Evolutionary conservation across 1,140 invertebrate genomes (phyloP), one percentile per base, ranked within the genome.

Genomic region (Pissodes strobi): DNA sequence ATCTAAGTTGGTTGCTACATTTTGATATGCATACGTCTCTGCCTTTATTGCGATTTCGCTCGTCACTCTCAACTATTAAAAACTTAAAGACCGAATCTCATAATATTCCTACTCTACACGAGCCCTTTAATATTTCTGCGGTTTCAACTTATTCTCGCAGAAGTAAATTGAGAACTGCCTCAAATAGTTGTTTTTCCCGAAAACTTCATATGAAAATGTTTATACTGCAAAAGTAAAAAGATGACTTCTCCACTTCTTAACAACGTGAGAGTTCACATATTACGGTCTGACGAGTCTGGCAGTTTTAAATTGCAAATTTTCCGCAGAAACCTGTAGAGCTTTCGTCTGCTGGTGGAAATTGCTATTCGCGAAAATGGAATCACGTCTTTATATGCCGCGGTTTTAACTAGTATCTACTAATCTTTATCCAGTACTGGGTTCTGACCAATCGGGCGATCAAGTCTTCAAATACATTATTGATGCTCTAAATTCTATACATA

Each of bases 321-420:
- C 19, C 19, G 37, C 46, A 59, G 55, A 51, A 57, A 67, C 65
- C 65, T 67, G 59, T 67, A 43, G 65, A 67, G 62, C 46, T 66
- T 43, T 21, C 45, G n/a, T 34, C 38, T 66, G 64, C n/a, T n/a
- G n/a, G n/a, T n/a, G n/a, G n/a, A n/a, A n/a, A n/a, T n/a, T n/a
- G n/a, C 64, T 51, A 38, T 66, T 38, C 27, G 52, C 30, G 57
- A 61, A 66, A 66, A 66, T 66, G 64, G 64, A 66, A 66, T 62
- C 58, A 66, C 64, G 58, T 66, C 58, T 22, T 48, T 48, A 48
- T 22, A 23, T 48, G 18, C 8, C 45, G 45, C 15, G 13, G 45
- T 48, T 19, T 12, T 22, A 48, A 48, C n/a, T n/a, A n/a, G n/a
- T n/a, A n/a, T n/a, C n/a, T n/a, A n/a, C n/a, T n/a, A n/a, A n/a